Percentiles rank a stretch among this genome's conserved stretches.
Conservation (phyloP, 2,888 invertebrate genomes). For the Torymus aiolomorphi region DNA sequence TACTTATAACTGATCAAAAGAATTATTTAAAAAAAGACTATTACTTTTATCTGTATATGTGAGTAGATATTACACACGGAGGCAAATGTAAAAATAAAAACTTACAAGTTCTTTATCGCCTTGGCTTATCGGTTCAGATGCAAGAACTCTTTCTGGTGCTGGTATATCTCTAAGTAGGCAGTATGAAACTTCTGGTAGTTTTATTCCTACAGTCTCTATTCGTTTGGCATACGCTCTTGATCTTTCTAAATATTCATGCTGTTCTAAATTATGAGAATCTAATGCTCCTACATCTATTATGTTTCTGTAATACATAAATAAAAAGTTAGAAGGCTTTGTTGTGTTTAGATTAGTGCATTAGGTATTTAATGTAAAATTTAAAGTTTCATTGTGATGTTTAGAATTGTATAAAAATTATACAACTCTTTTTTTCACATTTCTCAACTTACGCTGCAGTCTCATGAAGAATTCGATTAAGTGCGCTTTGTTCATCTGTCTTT, state of each 20-base stretch:
- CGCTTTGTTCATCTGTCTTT: slow-evolving; percentile 93
- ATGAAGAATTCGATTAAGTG: slow-evolving; percentile 90
- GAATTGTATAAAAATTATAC: not conserved
- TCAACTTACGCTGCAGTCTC: slow-evolving; percentile 90
- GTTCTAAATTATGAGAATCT: slow-evolving; percentile 91
- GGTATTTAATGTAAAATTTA: not conserved
- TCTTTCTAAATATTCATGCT: slow-evolving; percentile 89
- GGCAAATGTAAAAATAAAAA: slow-evolving; percentile 51
- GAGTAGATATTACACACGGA: too few relatives aligned
- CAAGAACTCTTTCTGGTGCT: slow-evolving; percentile 83
- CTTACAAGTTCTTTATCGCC: slow-evolving; percentile 86
- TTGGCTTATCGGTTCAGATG: slow-evolving; percentile 79
- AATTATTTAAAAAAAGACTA: too few relatives aligned
- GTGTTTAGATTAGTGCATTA: not conserved
- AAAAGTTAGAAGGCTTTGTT: not conserved
- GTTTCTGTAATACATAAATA: slow-evolving; percentile 79
- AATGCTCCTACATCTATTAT: slow-evolving; percentile 96
- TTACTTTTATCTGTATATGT: too few relatives aligned
- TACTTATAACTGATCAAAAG: too few relatives aligned
- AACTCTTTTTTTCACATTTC: slow-evolving; percentile 24
- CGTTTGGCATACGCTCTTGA: slow-evolving; percentile 72
- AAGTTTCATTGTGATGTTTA: too few relatives aligned
- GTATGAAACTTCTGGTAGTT: slow-evolving; percentile 74
- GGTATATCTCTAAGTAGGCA: slow-evolving; percentile 85
- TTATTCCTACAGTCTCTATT: slow-evolving; percentile 75